Evolutionary conservation across 2,888 invertebrate species (phyloP), one percentile per base, ranked within the genome.

Genomic region (Andrena camellia): DNA sequence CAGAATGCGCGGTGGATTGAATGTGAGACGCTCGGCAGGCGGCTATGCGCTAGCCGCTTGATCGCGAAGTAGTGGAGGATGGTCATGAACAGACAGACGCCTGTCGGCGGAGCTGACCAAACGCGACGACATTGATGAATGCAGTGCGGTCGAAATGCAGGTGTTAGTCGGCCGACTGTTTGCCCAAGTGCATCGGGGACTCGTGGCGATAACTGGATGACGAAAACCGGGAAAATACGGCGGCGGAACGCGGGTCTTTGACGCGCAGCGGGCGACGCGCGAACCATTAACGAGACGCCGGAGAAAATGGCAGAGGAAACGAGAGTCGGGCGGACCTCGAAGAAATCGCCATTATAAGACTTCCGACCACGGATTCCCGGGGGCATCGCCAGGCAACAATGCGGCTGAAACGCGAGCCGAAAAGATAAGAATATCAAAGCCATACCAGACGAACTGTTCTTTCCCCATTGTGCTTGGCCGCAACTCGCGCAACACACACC

Each of bases 401-500:
- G 23, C 83, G 70, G 67, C 70, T 74, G 79, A 80, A 86, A 85
- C 78, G 73, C 82, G 78, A 71, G 62, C 76, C 82, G 78, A 85
- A 87, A 85, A 89, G 86, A 86, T 88, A 88, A 83, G 87, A 89
- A 89, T 89, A 89, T 89, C 89, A 86, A 90, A 88, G 89, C 85
- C 84, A 81, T 73, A 83, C 83, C 83, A 82, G 88, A 87, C 88
- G 76, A 85, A 86, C 81, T 85, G 83, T 87, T 87, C 82, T 83
- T 74, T 73, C 57, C 60, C 74, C 31, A 84, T 84, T 84, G 83
- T 84, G 68, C 26, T 23, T 52, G 54, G 26, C 68, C 29, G 66
- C 83, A 59, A 62, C 60, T n/a, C 64, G 17, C 73, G 60, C 69
- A 62, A 17, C 42, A 48, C 76, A 75, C 81, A 81, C 81, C 60